Evolutionary conservation across 2,113 vertebrate species (phyloP).

Genomic region (Ictalurus punctatus): DNA sequence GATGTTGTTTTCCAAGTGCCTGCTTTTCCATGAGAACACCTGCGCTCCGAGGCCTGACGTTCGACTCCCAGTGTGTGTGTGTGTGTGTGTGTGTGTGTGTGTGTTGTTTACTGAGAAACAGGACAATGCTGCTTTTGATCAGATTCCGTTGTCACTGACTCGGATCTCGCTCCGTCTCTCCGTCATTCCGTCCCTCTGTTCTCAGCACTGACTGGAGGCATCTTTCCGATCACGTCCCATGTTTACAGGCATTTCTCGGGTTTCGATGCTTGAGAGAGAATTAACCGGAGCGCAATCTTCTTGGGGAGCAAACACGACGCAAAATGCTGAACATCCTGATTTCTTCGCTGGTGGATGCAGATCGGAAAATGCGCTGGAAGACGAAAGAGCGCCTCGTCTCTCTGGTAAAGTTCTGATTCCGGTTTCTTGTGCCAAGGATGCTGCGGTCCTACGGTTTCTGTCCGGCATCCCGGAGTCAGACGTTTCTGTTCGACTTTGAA

Average conservation of each 20-base stretch:
- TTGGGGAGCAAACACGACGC: slow-evolving; percentile 9
- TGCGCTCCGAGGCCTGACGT: slow-evolving; percentile 70
- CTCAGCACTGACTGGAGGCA: neutral
- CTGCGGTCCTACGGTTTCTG: neutral
- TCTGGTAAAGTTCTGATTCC: slow-evolving; percentile 67
- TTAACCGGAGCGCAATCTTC: neutral
- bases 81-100: slow-evolving; percentile 5
- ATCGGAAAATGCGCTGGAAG: slow-evolving; percentile 68
- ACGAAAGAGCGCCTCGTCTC: slow-evolving; percentile 71
- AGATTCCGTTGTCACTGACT: slow-evolving; percentile 67
- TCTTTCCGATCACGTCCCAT: neutral
- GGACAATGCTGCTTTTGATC: slow-evolving; percentile 71
- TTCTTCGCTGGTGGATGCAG: slow-evolving; percentile 71
- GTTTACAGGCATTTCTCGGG: neutral
- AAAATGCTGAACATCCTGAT: slow-evolving; percentile 76
- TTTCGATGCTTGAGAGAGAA: neutral
- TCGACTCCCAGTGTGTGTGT: slow-evolving; percentile 33
- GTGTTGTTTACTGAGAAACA: slow-evolving; percentile 39
- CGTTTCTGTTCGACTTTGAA: neutral
- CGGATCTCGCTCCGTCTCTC: slow-evolving; percentile 42
- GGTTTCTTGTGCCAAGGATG: slow-evolving; percentile 20
- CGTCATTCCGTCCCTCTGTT: neutral
- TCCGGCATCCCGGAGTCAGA: neutral
- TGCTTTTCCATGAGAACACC: slow-evolving; percentile 74
- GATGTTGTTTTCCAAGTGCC: slow-evolving; percentile 66